Evolutionary conservation across 2,797 vertebrate species (phyloP).

Genomic region (Geotria australis): DNA sequence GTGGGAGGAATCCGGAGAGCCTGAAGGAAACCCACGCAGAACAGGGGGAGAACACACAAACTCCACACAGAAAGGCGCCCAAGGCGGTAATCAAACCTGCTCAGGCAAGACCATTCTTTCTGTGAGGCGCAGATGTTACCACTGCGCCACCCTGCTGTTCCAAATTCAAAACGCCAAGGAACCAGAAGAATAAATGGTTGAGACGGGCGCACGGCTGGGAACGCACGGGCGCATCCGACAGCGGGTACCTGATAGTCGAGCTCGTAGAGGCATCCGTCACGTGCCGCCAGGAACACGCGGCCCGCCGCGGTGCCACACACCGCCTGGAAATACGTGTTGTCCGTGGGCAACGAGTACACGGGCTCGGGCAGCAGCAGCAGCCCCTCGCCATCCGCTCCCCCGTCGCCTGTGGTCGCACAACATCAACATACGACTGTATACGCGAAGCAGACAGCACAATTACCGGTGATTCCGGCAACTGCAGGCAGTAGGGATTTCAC

Average conservation of each 20-base stretch:
- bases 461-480: no score
- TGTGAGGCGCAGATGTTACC: no score
- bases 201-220: no score
- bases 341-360: constrained; percentile 75
- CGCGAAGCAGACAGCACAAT: no score
- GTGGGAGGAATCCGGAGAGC: no score
- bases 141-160: not conserved
- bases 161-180: not conserved
- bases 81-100: no score
- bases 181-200: no score
- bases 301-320: constrained; percentile 56
- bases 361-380: constrained; percentile 86
- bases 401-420: constrained; percentile 13
- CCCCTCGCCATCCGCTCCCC: constrained; percentile 12
- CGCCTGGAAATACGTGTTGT: constrained; percentile 67
- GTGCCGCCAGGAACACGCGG: constrained; percentile 78
- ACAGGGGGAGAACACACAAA: no score
- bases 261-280: constrained; percentile 89
- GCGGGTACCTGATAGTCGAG: constrained; percentile 43
- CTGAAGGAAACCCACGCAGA: no score
- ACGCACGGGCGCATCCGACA: no score
- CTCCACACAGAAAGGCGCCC: no score
- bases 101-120: no score
- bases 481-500: constrained; percentile 2
- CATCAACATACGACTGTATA: constrained; percentile 39